phyloP scores from a whole-genome alignment of 2,888 invertebrate species.

The Tenthredo notha region DNA sequence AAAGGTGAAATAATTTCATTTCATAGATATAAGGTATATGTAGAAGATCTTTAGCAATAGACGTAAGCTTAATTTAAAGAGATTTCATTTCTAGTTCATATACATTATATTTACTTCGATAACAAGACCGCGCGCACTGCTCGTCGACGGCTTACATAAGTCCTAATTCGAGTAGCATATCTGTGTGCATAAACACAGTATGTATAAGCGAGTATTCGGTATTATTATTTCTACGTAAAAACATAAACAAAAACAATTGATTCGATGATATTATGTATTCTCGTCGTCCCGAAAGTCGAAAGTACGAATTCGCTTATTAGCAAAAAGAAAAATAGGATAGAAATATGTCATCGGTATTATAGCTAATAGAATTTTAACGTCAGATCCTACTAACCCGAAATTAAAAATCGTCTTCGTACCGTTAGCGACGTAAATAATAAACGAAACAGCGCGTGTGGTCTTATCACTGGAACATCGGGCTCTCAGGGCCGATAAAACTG shows the following conservation, averaged over 20 bases:
- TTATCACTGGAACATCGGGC: conserved; percentile 33
- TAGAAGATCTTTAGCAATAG: not conserved
- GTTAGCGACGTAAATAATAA: conserved; percentile 24
- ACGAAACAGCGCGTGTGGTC: conserved; percentile 15
- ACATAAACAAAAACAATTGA: not conserved
- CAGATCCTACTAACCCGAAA: not conserved
- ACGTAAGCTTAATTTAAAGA: not conserved
- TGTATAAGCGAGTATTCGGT: not conserved
- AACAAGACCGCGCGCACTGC: conserved; percentile 4
- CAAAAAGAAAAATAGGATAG: not conserved
- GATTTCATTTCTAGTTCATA: conserved; percentile 19
- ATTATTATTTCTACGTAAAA: not conserved
- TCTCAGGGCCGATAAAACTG: conserved; percentile 34
- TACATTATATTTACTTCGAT: conserved; percentile 33
- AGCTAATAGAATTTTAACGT: not conserved
- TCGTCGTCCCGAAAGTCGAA: too few species aligned
- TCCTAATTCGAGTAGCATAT: conserved; percentile 31
- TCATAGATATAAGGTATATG: not conserved
- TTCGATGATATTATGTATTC: not conserved
- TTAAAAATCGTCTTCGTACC: conserved; percentile 4
- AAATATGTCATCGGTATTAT: not conserved
- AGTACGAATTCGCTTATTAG: too few species aligned
- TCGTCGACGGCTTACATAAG: conserved; percentile 32
- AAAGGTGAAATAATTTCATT: not conserved
- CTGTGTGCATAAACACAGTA: not conserved